Base-by-base conservation (phyloP, 1,140 invertebrate species). In the Eriosoma lanigerum region DNA sequence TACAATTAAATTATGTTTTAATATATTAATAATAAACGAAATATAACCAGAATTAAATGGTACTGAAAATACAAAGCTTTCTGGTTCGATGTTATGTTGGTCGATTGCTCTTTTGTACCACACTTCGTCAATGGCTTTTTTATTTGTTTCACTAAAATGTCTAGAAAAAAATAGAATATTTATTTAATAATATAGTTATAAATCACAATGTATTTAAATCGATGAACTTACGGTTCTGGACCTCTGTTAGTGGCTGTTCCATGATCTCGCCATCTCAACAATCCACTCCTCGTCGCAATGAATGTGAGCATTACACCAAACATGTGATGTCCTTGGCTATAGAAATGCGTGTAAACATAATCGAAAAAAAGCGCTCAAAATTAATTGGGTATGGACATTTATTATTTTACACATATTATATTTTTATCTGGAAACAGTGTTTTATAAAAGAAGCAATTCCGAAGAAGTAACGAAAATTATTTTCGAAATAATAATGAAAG, bases 61-160 rank as follows among this genome's bases (percentile, higher is more conserved):
- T 12, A 97, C 94, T 80, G 94, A 96, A 85, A 93, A 97, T 0
- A 96, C 94, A 85, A 96, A 97, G 84, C 94, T 95, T 82, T 95
- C 93, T 0, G 92, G 91, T 84, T 96, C 93, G 64, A 95, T 89
- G 0, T 89, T 86, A 83, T 96, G 93, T 84, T 96, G 94, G 85
- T 97, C 95, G 1, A 98, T 94, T 1, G 96, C 95, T 81, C 96
- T 88, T 85, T 93, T 93, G 85, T 97, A 98, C 94, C 95, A 98
- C 5, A 93, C 89, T 56, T 94, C 93, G 84, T 98, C 94, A 85
- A 94, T 95, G 1, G 95, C 93, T 82, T 91, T 89, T 3, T 90
- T 91, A 85, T 96, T 91, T 26, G 88, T 88, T 83, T 95, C 91
- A 83, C 93, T 92, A 83, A 97, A 96, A 84, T 93, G 91, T 17